phyloP scores from a whole-genome alignment of 2,113 vertebrate species.

The Corythoichthys haematopterus region DNA sequence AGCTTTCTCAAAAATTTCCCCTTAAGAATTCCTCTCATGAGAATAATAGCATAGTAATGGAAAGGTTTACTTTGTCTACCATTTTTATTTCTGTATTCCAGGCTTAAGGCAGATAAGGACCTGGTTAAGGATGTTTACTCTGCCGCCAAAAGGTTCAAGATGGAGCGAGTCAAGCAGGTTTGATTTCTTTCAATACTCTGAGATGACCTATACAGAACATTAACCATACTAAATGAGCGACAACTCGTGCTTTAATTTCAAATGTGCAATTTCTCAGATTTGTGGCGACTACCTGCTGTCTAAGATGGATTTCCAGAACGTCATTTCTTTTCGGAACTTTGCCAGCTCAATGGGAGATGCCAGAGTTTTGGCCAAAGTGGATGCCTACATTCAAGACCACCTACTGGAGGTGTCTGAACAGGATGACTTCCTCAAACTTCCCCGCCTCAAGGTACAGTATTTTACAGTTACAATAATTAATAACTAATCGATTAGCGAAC shows the following conservation, averaged over 20 bases:
- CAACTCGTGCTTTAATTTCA: not conserved
- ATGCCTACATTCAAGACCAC: conserved; percentile 92
- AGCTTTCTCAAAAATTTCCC: not conserved
- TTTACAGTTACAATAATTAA: too few species aligned
- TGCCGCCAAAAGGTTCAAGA: conserved; percentile 94
- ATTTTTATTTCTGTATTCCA: conserved; percentile 43
- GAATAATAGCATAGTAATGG: not conserved
- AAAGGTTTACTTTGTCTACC: conserved; percentile 5
- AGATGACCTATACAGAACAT: not conserved
- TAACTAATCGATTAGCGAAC: too few species aligned
- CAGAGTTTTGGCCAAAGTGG: conserved; percentile 86
- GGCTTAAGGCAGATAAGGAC: conserved; percentile 95
- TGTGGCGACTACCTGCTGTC: conserved; percentile 97
- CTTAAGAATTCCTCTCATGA: not conserved
- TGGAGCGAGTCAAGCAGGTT: conserved; percentile 98
- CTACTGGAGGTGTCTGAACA: conserved; percentile 91
- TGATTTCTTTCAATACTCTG: not conserved
- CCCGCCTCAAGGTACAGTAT: conserved; percentile 87
- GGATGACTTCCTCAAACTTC: conserved; percentile 97
- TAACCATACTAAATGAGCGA: too few species aligned
- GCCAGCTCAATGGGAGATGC: conserved; percentile 89
- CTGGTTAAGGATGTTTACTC: conserved; percentile 97
- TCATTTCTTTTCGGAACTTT: conserved; percentile 94
- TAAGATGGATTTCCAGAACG: conserved; percentile 87
- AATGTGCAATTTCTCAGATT: conserved; percentile 69